Percentiles rank a stretch among this genome's conserved stretches.
phyloP scores from a whole-genome alignment of 2,113 vertebrate species.

The Lophochroa leadbeateri region DNA sequence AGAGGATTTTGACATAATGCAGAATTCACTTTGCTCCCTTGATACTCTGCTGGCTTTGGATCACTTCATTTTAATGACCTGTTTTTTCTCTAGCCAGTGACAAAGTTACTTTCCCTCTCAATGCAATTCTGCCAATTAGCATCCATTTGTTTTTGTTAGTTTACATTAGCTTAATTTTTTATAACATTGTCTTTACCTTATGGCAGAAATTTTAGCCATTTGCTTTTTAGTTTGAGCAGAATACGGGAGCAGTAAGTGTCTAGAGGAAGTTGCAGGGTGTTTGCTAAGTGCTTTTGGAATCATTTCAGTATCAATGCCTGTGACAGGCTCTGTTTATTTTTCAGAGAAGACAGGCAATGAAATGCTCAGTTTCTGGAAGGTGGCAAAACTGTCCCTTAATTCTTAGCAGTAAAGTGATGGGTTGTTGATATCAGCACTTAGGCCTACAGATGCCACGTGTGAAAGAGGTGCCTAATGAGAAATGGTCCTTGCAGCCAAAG shows the following conservation, averaged over 20 bases:
- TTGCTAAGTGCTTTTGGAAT: not conserved
- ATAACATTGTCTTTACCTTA: not conserved
- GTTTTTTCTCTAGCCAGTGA: not conserved
- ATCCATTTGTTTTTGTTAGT: not conserved
- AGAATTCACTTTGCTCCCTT: not conserved
- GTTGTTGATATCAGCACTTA: not conserved
- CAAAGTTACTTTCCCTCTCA: not conserved
- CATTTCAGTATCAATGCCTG: not conserved
- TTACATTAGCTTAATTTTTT: not conserved
- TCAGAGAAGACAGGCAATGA: not conserved
- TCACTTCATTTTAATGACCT: not conserved
- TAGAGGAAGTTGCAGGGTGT: not conserved
- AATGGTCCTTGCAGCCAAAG: not conserved
- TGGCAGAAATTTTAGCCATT: not conserved
- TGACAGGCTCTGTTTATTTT: not conserved
- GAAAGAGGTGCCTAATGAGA: not conserved
- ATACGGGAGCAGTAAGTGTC: not conserved
- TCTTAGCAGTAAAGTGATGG: not conserved
- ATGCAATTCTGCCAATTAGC: not conserved
- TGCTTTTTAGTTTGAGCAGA: not conserved
- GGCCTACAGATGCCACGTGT: fast-evolving
- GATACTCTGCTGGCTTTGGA: not conserved
- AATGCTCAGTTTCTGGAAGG: not conserved
- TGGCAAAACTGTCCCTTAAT: not conserved
- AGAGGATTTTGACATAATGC: not conserved